phyloP scores from a whole-genome alignment of 2,113 vertebrate genomes.

The Megalops atlanticus region DNA sequence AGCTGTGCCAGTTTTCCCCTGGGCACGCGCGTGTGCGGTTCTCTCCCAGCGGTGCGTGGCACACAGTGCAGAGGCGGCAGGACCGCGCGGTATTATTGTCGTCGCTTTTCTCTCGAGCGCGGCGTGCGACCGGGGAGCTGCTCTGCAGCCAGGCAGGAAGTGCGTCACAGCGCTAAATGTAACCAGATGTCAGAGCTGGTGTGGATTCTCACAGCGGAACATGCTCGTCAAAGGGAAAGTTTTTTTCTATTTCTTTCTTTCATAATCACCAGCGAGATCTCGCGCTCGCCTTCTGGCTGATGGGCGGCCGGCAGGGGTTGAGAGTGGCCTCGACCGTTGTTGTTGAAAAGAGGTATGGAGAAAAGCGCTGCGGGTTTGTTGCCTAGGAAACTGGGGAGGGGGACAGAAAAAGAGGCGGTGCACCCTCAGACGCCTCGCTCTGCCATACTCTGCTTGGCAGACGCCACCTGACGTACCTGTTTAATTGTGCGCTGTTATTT shows the following conservation, averaged over 20 bases:
- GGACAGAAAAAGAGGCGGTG: constrained; percentile 33
- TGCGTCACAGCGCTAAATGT: constrained; percentile 76
- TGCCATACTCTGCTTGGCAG: constrained; percentile 52
- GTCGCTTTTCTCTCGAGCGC: constrained; percentile 33
- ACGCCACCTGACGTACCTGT: constrained; percentile 47
- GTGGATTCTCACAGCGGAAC: constrained; percentile 75
- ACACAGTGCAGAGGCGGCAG: too few relatives aligned
- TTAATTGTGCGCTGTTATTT: constrained; percentile 49
- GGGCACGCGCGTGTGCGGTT: neutral
- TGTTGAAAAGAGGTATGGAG: constrained; percentile 7
- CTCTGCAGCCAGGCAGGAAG: constrained; percentile 74
- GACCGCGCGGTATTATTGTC: neutral
- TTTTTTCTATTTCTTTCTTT: constrained; percentile 47
- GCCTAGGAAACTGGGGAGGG: constrained; percentile 49
- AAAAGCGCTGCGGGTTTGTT: constrained; percentile 40
- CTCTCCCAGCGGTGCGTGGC: neutral
- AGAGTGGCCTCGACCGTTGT: constrained; percentile 29
- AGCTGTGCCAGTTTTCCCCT: neutral
- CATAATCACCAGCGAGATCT: constrained; percentile 36
- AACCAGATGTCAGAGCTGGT: constrained; percentile 77
- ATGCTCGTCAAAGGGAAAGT: constrained; percentile 73
- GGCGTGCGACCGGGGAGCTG: constrained; percentile 46
- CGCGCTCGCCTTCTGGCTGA: constrained; percentile 30
- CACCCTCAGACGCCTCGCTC: too few relatives aligned
- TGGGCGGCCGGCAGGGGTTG: constrained; percentile 26